Base-by-base conservation (phyloP, 2,888 invertebrate species). In the Drosophila aldrichi region DNA sequence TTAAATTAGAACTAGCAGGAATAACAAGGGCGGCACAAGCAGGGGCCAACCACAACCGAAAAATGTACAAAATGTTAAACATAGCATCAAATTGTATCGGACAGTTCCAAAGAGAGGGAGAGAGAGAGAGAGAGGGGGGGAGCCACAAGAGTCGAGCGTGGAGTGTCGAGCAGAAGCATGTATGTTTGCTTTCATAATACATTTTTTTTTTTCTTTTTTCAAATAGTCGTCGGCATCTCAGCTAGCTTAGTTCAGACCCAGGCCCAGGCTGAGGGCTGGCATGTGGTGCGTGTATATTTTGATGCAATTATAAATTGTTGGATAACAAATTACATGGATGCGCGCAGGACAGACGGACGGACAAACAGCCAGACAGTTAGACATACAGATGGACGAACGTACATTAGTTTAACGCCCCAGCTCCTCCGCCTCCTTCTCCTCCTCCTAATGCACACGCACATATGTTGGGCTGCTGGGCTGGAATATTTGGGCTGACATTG, bases 251-350 rank as follows among this genome's bases (percentile, higher is more conserved):
- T 14, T 10, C 34, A 34, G 34, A n/a, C 20, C 51, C 34, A 34
- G 34, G 25, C 20, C 51, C 41, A 41, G 41, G n/a, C 14, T 7
- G 29, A 14, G 32, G 43, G 43, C 43, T 58, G 64, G 52, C 80
- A 72, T 83, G 77, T 83, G 83, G 75, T 83, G 83, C 77, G 87
- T 84, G 79, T 70, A 41, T 79, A 74, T 85, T 82, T 81, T 88
- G 86, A 86, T 87, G 86, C 86, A 87, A 87, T 88, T 88, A 88
- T 86, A 87, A 87, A 86, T 83, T 87, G 86, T 87, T 88, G 86
- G 86, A 83, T 88, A 86, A 86, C 88, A 88, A 86, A 88, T 86
- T 86, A 86, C 83, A 88, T 83, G 81, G 76, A 73, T 77, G 67
- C 70, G 70, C 70, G 52, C 68, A 61, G 71, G 57, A 70, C 64